Evolutionary conservation across 1,140 invertebrate genomes (phyloP).

Genomic region (Temnothorax nylanderi): DNA sequence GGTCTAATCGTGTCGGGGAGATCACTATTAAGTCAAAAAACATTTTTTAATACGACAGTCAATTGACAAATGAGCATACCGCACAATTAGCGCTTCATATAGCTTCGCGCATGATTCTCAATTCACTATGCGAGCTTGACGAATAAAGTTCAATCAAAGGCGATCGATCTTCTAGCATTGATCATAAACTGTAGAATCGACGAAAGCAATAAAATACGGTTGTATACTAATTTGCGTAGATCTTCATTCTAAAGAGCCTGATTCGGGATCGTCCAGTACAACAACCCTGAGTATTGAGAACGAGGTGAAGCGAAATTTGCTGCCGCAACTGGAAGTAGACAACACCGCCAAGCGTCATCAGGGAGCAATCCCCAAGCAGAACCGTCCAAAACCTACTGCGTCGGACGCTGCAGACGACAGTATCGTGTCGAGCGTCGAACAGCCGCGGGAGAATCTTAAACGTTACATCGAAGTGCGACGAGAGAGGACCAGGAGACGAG

Average conservation of each 20-base stretch:
- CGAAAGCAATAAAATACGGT: background rate
- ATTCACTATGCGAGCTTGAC: background rate
- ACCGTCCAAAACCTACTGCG: constrained; percentile 74
- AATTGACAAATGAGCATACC: background rate
- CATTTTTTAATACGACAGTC: background rate
- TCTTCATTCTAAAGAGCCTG: constrained; percentile 83
- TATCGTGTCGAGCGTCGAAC: constrained; percentile 36
- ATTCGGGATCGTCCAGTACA: constrained; percentile 86
- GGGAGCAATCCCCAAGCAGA: constrained; percentile 91
- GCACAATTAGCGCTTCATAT: constrained; percentile 1
- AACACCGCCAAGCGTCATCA: constrained; percentile 84
- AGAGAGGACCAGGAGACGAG: constrained; percentile 81
- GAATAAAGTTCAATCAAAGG: background rate
- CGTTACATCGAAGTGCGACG: constrained; percentile 84
- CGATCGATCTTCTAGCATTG: background rate
- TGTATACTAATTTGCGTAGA: constrained; percentile 69
- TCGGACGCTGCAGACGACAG: constrained; percentile 62
- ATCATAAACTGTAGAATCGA: background rate
- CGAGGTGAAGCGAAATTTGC: constrained; percentile 83
- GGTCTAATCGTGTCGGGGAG: background rate
- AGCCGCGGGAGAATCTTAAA: constrained; percentile 70
- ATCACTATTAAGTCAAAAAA: constrained; percentile 13
- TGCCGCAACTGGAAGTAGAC: constrained; percentile 80
- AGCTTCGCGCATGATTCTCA: constrained; percentile 26
- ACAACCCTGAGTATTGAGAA: constrained; percentile 87